Percentiles rank a stretch among this genome's conserved stretches.
Conservation (phyloP, 2,888 invertebrate species). For the Drosophila formosana region DNA sequence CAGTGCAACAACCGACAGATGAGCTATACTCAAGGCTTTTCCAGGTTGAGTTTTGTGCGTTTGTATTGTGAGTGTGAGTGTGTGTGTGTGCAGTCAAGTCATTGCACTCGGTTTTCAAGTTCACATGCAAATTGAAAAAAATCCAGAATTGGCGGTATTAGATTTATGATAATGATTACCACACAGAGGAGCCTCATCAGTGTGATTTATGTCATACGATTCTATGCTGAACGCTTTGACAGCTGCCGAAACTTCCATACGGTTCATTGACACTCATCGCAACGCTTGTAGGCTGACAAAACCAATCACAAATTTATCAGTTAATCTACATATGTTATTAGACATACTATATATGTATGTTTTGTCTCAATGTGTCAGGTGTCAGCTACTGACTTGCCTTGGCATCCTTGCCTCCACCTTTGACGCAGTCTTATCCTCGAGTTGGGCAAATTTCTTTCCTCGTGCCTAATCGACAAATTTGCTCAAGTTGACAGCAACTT, state of each 20-base stretch:
- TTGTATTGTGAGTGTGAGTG: background rate
- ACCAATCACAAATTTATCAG: conserved; percentile 41
- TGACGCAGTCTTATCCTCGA: conserved; percentile 53
- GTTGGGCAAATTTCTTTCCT: conserved; percentile 52
- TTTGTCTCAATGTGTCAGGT: conserved; percentile 30
- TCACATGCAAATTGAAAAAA: conserved; percentile 74
- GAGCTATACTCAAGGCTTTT: conserved; percentile 48
- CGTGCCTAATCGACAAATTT: conserved; percentile 67
- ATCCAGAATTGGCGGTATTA: conserved; percentile 62
- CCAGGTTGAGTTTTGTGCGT: conserved; percentile 1
- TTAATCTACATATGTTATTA: conserved; percentile 34
- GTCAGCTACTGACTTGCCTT: conserved; percentile 32
- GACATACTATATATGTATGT: background rate
- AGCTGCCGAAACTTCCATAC: conserved; percentile 59
- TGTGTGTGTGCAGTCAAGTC: conserved; percentile 49
- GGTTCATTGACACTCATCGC: conserved; percentile 66
- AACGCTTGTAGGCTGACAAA: conserved; percentile 49
- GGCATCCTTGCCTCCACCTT: conserved; percentile 34
- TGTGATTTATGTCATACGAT: conserved; percentile 62
- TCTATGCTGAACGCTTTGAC: conserved; percentile 56
- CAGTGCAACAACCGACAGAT: conserved; percentile 61
- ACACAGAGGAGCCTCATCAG: conserved; percentile 39
- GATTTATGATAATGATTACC: conserved; percentile 69
- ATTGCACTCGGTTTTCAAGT: conserved; percentile 71
- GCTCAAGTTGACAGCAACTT: conserved; percentile 62